A percentile compares a stretch with the other conserved stretches of the same genome.
Evolutionary conservation across 2,888 invertebrate species (phyloP).

Genomic region (Eupithecia inturbata): DNA sequence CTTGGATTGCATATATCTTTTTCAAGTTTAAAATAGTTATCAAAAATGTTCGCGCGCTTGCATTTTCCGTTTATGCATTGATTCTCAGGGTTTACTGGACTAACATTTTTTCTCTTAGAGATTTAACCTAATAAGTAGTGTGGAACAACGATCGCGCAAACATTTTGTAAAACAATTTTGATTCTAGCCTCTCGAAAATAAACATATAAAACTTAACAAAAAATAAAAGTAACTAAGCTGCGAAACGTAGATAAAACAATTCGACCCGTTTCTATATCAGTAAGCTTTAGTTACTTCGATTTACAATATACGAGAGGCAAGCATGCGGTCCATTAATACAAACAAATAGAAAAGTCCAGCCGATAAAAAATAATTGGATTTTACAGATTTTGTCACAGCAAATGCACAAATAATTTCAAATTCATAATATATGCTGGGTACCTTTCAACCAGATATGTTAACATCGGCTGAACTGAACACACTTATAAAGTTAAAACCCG

Average conservation of each 20-base stretch:
- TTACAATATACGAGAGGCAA: neutral
- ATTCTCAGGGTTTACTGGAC: conserved; percentile 22
- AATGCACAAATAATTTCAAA: neutral
- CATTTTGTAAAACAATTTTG: conserved; percentile 8
- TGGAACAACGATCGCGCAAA: conserved; percentile 28
- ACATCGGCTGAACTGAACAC: neutral
- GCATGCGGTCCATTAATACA: neutral
- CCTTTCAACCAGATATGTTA: neutral
- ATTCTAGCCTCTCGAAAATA: neutral
- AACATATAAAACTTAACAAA: too few species aligned
- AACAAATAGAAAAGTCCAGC: neutral
- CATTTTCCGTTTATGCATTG: conserved; percentile 16
- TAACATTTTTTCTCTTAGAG: neutral
- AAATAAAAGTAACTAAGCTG: neutral
- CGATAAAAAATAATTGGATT: neutral
- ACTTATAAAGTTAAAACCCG: neutral
- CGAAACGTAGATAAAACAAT: neutral
- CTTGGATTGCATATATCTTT: conserved; percentile 22
- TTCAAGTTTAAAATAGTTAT: neutral
- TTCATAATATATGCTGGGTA: neutral
- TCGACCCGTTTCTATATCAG: neutral
- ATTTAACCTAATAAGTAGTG: conserved; percentile 15
- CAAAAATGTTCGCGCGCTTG: conserved; percentile 15
- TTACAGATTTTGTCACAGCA: neutral
- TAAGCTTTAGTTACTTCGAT: neutral